Evolutionary conservation across 2,113 vertebrate species (phyloP), one percentile per base, ranked within the genome.

Genomic region (Labrus mixtus): DNA sequence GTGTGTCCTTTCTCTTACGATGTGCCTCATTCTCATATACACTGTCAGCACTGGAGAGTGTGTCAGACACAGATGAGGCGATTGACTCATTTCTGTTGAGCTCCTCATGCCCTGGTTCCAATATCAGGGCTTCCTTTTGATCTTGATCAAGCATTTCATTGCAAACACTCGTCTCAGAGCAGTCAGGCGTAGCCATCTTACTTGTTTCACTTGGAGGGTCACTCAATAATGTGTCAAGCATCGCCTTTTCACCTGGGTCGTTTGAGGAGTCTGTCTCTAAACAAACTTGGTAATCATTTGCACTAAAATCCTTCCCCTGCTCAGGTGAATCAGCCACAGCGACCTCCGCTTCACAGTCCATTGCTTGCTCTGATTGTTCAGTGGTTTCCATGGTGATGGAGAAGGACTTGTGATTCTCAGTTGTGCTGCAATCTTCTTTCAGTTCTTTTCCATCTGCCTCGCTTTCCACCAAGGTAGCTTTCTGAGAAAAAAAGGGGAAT

Each of bases 361-460:
- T 87, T 56, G 62, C 86, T 56, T 68, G 71, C 73, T 78, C 78
- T 81, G 87, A 90, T 90, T 91, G 90, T 88, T 94, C 91, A 75
- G 78, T 76, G 51, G 94, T 95, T 92, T 95, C 94, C 94, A 95
- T 95, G 89, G 94, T 83, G 87, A 95, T 86, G 23, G 86, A 73
- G 73, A 83, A 74, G 57, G 76, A 88, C 73, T 81, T 88, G 77
- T 83, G 86, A 89, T 88, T 93, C 67, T 89, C 87, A 82, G 89
- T 82, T 88, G 71, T 78, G 82, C 87, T 89, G 91, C 78, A 88
- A 80, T 64, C 81, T 87, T 90, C 74, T 36, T 79, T 93, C 83
- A 93, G 70, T 84, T 91, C 84, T 80, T 82, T 84, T 81, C 89
- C 88, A 89, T 92, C 83, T 79, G 86, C 64, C 60, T 89, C 91